Base-by-base conservation (phyloP, 2,888 invertebrate species). In the Augiades crinisus region DNA sequence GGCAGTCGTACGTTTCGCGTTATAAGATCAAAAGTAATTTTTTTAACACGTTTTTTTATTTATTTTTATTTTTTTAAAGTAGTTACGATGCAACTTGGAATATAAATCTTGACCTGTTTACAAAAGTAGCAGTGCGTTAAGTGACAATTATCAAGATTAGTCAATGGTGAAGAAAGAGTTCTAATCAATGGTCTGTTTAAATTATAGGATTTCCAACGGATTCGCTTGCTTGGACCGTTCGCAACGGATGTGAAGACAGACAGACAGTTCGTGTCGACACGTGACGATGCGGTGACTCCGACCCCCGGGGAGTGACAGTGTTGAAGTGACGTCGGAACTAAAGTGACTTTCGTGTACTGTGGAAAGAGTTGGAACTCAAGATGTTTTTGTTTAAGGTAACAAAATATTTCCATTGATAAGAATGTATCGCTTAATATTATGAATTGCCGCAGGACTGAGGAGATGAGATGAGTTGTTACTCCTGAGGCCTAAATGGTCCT, bases 181-280 rank as follows among this genome's bases (percentile, higher is more conserved):
- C 74, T 80, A 82, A 82, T 68, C 61, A 68, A 64, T 70, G 72
- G 72, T 78, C 77, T 78, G 65, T 78, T 83, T 56, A 73, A 85
- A 87, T 89, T 89, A 77, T 84, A 89, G 89, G 85, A 64, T 81
- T 84, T 83, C 81, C 72, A 77, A 68, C 63, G 72, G 74, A 73
- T 72, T 67, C 78, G 75, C 73, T 73, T 75, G 76, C 71, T 60
- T 73, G 75, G 75, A 12, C 0, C 5, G 30, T 30, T 12, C 5
- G n/a, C 64, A 60, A 50, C 75, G 81, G 83, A 77, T 70, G 68
- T 81, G 82, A 72, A 57, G 78, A 76, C 72, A 78, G 78, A 76
- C 72, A 78, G 66, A 65, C 62, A 58, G 63, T 62, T 59, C 64
- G 36, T 53, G 58, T 10, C 30, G 30, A 47, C 60, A 51, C 31